Percentiles rank a stretch among this genome's conserved stretches.
These are phyloP conservation scores for Apis cerana DNA, from an alignment of 1,140 invertebrate genomes.

Conservation along the genomic window DNA sequence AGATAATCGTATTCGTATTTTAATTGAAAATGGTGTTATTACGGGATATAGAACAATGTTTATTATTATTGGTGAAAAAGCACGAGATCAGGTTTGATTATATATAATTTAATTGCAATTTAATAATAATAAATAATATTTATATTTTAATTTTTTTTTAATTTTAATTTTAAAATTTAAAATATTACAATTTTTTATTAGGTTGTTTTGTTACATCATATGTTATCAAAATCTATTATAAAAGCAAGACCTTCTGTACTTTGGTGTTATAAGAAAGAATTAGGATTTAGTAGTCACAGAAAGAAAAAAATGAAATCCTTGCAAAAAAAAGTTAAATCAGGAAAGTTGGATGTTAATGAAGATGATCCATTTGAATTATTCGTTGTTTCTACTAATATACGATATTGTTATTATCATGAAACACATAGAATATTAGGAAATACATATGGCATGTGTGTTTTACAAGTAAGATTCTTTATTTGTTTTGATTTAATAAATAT, in stretches of 20 bases:
- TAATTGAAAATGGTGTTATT: conserved; percentile 98
- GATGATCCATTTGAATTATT: conserved; percentile 99
- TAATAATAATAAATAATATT: neutral
- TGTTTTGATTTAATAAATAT: conserved; percentile 4
- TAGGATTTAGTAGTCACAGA: conserved; percentile 96
- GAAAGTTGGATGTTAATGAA: conserved; percentile 95
- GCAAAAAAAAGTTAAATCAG: conserved; percentile 93
- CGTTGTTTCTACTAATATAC: conserved; percentile 96
- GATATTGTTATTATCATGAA: conserved; percentile 98
- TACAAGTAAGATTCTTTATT: conserved; percentile 86
- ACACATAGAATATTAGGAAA: conserved; percentile 99
- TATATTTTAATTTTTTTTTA: neutral
- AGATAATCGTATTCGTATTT: conserved; percentile 95
- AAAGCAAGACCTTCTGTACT: conserved; percentile 95
- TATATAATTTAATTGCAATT: neutral
- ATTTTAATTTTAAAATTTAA: neutral
- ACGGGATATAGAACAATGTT: conserved; percentile 95
- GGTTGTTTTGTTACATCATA: conserved; percentile 89
- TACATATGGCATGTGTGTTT: conserved; percentile 98
- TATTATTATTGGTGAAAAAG: conserved; percentile 97
- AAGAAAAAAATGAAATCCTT: conserved; percentile 95
- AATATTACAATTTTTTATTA: conserved; percentile 35
- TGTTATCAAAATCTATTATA: conserved; percentile 96
- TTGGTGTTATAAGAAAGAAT: conserved; percentile 99
- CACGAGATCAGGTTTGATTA: conserved; percentile 91